Evolutionary conservation across 1,140 invertebrate species (phyloP).

Genomic region (Drosophila setifemur): DNA sequence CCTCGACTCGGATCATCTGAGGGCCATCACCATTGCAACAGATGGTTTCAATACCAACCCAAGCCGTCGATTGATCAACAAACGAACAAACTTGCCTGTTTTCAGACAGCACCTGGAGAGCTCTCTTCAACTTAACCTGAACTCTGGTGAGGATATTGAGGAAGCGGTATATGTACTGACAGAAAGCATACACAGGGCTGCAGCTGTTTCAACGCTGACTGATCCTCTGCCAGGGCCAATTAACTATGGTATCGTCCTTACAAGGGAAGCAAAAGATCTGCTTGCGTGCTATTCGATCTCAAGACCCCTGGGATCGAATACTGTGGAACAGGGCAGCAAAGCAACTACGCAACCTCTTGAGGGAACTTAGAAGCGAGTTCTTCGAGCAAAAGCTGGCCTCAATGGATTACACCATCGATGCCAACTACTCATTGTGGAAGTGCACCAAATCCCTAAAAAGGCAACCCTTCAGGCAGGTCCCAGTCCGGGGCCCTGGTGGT

Average conservation of each 20-base stretch:
- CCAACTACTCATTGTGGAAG: slow-evolving; percentile 19
- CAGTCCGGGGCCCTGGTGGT: not conserved
- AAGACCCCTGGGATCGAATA: not conserved
- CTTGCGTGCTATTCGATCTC: not conserved
- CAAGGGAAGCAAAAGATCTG: not conserved
- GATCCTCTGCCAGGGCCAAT: not conserved
- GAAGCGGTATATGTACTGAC: not conserved
- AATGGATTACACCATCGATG: slow-evolving; percentile 12
- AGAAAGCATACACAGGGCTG: slow-evolving; percentile 18
- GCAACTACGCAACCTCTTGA: not conserved
- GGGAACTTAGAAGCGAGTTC: slow-evolving; percentile 4
- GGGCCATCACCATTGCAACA: not conserved
- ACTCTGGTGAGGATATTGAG: slow-evolving; percentile 13
- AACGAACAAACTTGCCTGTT: not conserved
- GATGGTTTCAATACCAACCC: not conserved
- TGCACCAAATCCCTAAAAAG: not conserved
- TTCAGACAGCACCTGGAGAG: not conserved
- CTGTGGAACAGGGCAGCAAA: slow-evolving; percentile 1
- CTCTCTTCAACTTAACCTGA: not conserved
- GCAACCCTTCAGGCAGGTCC: not conserved
- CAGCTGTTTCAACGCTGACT: not conserved
- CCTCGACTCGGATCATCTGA: slow-evolving; percentile 31
- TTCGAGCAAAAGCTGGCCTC: slow-evolving; percentile 18
- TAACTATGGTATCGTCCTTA: not conserved
- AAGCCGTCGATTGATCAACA: slow-evolving; percentile 9